Evolutionary conservation across 2,888 invertebrate species (phyloP).

Genomic region (Tupiocoris notatus): DNA sequence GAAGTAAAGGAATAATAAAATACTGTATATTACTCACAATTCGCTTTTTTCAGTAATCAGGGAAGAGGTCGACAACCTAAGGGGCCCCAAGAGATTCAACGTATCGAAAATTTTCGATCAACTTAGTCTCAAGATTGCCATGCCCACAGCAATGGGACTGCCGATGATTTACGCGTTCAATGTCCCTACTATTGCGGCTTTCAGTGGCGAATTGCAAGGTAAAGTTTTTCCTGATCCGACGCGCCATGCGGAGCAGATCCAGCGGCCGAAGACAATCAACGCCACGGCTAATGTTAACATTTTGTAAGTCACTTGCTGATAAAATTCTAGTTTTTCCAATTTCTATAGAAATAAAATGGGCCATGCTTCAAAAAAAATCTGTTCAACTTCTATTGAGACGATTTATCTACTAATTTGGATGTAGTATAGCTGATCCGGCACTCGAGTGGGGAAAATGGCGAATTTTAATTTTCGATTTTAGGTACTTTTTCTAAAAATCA

Average conservation of each 20-base stretch:
- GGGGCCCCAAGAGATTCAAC: constrained; percentile 58
- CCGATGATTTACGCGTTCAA: constrained; percentile 66
- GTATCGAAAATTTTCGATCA: constrained; percentile 63
- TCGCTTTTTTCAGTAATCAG: too few species aligned
- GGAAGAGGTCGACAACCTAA: constrained; percentile 36
- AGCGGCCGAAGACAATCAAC: constrained; percentile 54
- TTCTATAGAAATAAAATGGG: not conserved
- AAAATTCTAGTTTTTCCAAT: not conserved
- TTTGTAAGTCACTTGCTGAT: constrained; percentile 1
- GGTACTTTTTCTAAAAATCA: too few species aligned
- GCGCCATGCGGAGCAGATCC: constrained; percentile 58
- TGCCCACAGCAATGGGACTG: constrained; percentile 70
- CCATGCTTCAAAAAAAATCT: too few species aligned
- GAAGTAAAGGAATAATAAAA: too few species aligned
- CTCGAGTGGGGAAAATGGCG: too few species aligned
- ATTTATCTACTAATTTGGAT: too few species aligned
- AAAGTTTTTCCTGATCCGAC: constrained; percentile 52
- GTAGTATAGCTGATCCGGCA: too few species aligned
- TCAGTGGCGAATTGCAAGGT: constrained; percentile 57
- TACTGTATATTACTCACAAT: too few species aligned
- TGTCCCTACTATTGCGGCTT: constrained; percentile 60
- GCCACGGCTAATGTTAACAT: constrained; percentile 12
- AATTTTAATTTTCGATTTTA: too few species aligned
- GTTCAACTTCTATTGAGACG: too few species aligned
- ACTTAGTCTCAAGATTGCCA: constrained; percentile 62